Evolutionary conservation across 2,888 invertebrate genomes (phyloP).

Genomic region (Lissocephala sabroskyi): DNA sequence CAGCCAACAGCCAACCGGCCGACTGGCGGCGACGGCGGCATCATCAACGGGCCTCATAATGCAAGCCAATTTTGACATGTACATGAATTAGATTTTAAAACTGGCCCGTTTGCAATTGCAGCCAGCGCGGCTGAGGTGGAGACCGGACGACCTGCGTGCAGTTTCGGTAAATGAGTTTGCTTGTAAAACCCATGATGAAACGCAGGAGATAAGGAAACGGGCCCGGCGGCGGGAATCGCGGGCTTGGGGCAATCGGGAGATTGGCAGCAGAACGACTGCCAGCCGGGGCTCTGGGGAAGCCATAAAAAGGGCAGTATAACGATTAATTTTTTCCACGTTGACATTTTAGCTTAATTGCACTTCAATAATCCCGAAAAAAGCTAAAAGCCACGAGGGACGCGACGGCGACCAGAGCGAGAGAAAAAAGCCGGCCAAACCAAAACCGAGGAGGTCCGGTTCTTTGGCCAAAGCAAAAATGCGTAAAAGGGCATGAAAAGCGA

Average conservation of each 20-base stretch:
- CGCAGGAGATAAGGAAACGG: slow-evolving; percentile 35
- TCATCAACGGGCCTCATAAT: slow-evolving; percentile 38
- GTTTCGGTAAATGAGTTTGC: slow-evolving; percentile 45
- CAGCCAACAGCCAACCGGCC: background rate
- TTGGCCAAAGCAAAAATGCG: slow-evolving; percentile 56
- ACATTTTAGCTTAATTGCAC: slow-evolving; percentile 71
- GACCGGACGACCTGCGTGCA: slow-evolving; percentile 3
- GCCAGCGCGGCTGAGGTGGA: slow-evolving; percentile 1
- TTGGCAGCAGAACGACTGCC: slow-evolving; percentile 12
- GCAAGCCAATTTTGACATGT: slow-evolving; percentile 57
- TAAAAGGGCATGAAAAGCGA: slow-evolving; percentile 66
- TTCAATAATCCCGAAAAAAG: slow-evolving; percentile 68
- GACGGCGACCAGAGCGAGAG: slow-evolving; percentile 18
- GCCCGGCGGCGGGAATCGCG: background rate
- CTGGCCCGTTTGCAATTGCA: slow-evolving; percentile 35
- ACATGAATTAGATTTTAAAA: slow-evolving; percentile 66
- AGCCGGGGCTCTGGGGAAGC: slow-evolving; percentile 31
- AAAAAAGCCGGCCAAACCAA: slow-evolving; percentile 36
- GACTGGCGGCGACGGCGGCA: slow-evolving; percentile 5
- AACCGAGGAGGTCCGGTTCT: no score
- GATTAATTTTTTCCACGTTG: slow-evolving; percentile 67
- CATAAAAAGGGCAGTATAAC: slow-evolving; percentile 67
- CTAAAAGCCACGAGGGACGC: slow-evolving; percentile 11
- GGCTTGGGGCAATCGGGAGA: background rate
- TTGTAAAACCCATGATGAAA: slow-evolving; percentile 38